Base-by-base conservation (phyloP, 2,113 vertebrate genomes). In the Oostethus manadensis region DNA sequence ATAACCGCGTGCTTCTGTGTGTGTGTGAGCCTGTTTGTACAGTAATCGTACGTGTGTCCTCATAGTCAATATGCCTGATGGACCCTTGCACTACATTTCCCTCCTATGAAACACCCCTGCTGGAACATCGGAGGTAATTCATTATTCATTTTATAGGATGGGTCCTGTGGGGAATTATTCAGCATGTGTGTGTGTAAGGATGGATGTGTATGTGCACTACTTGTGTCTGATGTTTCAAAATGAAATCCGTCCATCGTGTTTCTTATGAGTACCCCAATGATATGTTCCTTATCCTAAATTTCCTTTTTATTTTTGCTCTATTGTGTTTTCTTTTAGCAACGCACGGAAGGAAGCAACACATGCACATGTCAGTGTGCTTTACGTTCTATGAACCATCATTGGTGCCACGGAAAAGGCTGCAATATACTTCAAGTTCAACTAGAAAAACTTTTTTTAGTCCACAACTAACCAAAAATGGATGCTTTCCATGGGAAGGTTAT, bases 21-120 rank as follows among this genome's bases (percentile, higher is more conserved):
- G 56, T 45, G 66, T 15, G 60, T 22, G 21, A 44, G 53, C 29
- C 29, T 51, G 58, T 40, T 69, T 73, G 64, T 51, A 44, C 47
- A 45, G 58, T 46, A 51, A 14, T 26, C 44, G 69, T 73, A 70
- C 74, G 62, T 72, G 61, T 65, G 65, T 56, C 60, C 72, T 70
- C 51, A 54, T 54, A 62, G 69, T 79, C 75, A 80, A 83, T 83
- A 67, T 67, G 61, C 57, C 61, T 70, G 68, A 83, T 80, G 71
- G 78, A 73, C 74, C 64, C 50, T 73, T 40, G 60, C 61, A 70
- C 63, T 71, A 62, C 67, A 76, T 81, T 85, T 78, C 69, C 64
- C 54, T 45, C 38, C 54, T 53, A 51, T 72, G 58, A 73, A 77
- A 79, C 56, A 72, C 49, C 71, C 68, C 59, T 75, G 54, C 66